A percentile compares a stretch with the other conserved stretches of the same genome.
These are phyloP conservation scores for Centruroides vittatus DNA, from an alignment of 1,140 invertebrate genomes.

Conservation along the genomic window DNA sequence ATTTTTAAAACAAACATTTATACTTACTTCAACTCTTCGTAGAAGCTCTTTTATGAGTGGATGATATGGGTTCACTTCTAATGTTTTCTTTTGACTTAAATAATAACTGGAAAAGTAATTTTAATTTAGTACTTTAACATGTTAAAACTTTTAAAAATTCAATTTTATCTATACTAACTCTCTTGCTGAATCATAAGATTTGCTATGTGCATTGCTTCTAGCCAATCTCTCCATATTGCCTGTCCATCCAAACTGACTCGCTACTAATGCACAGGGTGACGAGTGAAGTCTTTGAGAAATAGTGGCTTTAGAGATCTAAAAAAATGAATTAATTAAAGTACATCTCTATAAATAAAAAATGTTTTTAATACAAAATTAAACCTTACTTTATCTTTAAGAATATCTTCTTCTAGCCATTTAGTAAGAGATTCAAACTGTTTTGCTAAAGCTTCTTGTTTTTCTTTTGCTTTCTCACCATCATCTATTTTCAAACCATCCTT, in stretches of 20 bases:
- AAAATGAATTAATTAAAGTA: too few relatives aligned
- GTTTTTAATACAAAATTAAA: conserved; percentile 4
- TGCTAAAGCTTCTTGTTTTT: conserved; percentile 62
- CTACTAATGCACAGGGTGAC: conserved; percentile 94
- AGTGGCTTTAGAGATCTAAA: conserved; percentile 56
- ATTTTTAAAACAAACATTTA: background rate
- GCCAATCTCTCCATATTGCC: conserved; percentile 98
- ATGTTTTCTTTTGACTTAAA: conserved; percentile 87
- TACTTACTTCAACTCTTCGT: conserved; percentile 48
- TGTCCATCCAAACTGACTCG: conserved; percentile 93
- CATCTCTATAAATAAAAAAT: too few relatives aligned
- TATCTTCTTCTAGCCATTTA: conserved; percentile 76
- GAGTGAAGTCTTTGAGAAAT: conserved; percentile 80
- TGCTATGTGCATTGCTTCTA: conserved; percentile 92
- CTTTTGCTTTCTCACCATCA: conserved; percentile 64
- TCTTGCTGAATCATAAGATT: conserved; percentile 79
- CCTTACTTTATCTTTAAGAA: conserved; percentile 62
- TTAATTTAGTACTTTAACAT: too few relatives aligned
- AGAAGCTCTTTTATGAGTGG: conserved; percentile 86
- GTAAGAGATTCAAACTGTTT: conserved; percentile 76
- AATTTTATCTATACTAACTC: conserved; percentile 30
- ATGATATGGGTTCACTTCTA: conserved; percentile 91
- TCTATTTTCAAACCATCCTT: conserved; percentile 84
- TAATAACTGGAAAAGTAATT: conserved; percentile 50
- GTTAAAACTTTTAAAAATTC: too few relatives aligned